Evolutionary conservation across 2,113 vertebrate genomes (phyloP).

Genomic region (Sander lucioperca): DNA sequence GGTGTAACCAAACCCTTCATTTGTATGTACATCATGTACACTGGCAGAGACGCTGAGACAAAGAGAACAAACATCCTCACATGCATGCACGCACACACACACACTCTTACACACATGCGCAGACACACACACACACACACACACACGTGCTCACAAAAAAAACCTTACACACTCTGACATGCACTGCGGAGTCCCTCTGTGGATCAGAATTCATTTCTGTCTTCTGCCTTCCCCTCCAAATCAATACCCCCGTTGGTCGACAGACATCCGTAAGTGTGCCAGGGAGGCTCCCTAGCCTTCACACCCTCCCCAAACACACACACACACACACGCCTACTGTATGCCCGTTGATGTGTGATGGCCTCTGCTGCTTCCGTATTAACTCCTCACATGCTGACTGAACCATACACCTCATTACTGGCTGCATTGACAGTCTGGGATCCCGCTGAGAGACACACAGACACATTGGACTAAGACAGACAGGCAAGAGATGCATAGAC

Average conservation of each 20-base stretch:
- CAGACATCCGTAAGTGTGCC: conserved; percentile 77
- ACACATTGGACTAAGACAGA: conserved; percentile 57
- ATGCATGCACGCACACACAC: conserved; percentile 14
- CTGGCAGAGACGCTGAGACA: conserved; percentile 70
- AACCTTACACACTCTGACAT: conserved; percentile 51
- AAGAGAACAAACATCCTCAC: conserved; percentile 76
- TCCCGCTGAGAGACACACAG: conserved; percentile 61
- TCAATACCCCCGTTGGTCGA: conserved; percentile 78
- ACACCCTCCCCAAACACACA: conserved; percentile 43
- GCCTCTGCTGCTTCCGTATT: conserved; percentile 83
- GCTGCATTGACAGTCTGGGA: conserved; percentile 73
- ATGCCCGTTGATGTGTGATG: conserved; percentile 80
- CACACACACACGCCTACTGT: conserved; percentile 27
- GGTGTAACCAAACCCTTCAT: conserved; percentile 82
- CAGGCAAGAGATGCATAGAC: conserved; percentile 30
- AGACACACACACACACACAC: conserved; percentile 23
- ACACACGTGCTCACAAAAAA: conserved; percentile 16
- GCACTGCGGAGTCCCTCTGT: conserved; percentile 63
- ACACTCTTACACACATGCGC: not conserved
- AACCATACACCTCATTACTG: conserved; percentile 79
- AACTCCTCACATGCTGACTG: conserved; percentile 84
- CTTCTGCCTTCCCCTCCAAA: conserved; percentile 79
- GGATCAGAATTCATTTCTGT: conserved; percentile 81
- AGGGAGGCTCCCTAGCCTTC: conserved; percentile 64
- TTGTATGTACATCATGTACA: conserved; percentile 81